A percentile compares a stretch with the other conserved stretches of the same genome.
phyloP scores from a whole-genome alignment of 2,888 invertebrate species.

The Apotomis capreana region DNA sequence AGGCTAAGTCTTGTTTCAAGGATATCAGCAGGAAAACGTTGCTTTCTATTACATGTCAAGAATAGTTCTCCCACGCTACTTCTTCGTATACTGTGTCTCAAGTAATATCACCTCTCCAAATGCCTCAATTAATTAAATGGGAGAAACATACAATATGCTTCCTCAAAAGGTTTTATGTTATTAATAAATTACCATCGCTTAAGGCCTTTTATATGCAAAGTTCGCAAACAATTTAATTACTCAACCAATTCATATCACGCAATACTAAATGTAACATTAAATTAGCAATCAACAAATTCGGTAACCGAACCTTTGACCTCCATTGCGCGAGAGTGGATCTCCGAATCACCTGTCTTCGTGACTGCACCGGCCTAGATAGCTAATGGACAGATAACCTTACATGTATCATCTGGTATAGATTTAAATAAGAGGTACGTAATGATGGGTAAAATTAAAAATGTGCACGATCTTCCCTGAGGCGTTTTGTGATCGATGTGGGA shows the following conservation, averaged over 20 bases:
- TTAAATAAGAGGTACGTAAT: not conserved
- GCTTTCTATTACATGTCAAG: too few relatives aligned
- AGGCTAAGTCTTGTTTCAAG: too few relatives aligned
- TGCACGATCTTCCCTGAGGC: slow-evolving; percentile 14
- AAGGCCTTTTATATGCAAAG: not conserved
- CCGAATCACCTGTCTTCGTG: slow-evolving; percentile 44
- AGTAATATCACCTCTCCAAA: not conserved
- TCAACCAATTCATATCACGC: not conserved
- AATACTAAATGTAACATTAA: slow-evolving; percentile 18
- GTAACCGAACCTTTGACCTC: slow-evolving; percentile 22
- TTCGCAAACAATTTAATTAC: not conserved
- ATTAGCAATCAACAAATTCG: slow-evolving; percentile 30
- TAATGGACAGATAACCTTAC: slow-evolving; percentile 32
- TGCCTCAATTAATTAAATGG: slow-evolving; percentile 1
- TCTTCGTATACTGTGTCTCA: too few relatives aligned
- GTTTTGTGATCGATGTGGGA: not conserved
- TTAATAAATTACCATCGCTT: not conserved
- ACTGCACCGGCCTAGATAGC: slow-evolving; percentile 46
- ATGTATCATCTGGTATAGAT: not conserved
- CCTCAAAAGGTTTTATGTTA: not conserved
- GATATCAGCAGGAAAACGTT: too few relatives aligned
- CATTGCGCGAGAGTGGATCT: slow-evolving; percentile 29
- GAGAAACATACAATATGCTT: not conserved
- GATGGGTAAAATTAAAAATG: slow-evolving; percentile 24
- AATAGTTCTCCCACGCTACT: too few relatives aligned